These are phyloP conservation scores for Rhinichthys osculus DNA, from an alignment of 2,797 vertebrate species.

Conservation along the genomic window DNA sequence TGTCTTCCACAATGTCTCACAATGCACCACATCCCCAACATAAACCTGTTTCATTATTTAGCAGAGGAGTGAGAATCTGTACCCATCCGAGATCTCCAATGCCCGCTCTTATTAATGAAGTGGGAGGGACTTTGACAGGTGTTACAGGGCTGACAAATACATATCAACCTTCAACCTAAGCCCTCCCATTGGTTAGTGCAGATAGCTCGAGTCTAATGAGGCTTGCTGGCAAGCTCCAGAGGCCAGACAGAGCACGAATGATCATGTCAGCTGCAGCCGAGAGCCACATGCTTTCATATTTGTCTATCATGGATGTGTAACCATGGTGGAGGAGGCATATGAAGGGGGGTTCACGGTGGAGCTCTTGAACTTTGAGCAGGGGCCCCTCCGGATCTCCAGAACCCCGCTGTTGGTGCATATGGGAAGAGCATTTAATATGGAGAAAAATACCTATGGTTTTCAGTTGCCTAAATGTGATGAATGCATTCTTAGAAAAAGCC, in stretches of 20 bases:
- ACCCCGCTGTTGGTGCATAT: constrained; percentile 24
- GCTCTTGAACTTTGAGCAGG: constrained; percentile 45
- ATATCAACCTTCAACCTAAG: constrained; percentile 53
- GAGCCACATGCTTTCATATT: constrained; percentile 44
- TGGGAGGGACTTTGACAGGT: constrained; percentile 50
- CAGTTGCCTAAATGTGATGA: constrained; percentile 18
- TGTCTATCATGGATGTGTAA: constrained; percentile 48
- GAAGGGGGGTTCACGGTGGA: constrained; percentile 11
- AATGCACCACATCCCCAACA: constrained; percentile 19
- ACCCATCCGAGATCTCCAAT: constrained; percentile 16
- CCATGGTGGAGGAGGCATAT: constrained; percentile 28
- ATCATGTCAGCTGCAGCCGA: constrained; percentile 42
- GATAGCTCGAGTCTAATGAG: constrained; percentile 56
- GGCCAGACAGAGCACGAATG: constrained; percentile 46
- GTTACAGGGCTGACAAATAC: constrained; percentile 59
- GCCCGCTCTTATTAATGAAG: constrained; percentile 39
- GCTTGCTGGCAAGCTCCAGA: constrained; percentile 43
- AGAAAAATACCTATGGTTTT: constrained; percentile 39
- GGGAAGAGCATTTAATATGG: constrained; percentile 39
- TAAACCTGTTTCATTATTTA: constrained; percentile 48
- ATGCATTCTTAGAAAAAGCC: constrained; percentile 15
- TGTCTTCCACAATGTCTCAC: constrained; percentile 16
- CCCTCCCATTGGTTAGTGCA: constrained; percentile 43
- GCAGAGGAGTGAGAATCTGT: constrained; percentile 28
- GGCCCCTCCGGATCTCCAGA: constrained; percentile 40